These are phyloP conservation scores for Chaetophractus vellerosus DNA, from an alignment of 2,797 vertebrate genomes.

Conservation along the genomic window DNA sequence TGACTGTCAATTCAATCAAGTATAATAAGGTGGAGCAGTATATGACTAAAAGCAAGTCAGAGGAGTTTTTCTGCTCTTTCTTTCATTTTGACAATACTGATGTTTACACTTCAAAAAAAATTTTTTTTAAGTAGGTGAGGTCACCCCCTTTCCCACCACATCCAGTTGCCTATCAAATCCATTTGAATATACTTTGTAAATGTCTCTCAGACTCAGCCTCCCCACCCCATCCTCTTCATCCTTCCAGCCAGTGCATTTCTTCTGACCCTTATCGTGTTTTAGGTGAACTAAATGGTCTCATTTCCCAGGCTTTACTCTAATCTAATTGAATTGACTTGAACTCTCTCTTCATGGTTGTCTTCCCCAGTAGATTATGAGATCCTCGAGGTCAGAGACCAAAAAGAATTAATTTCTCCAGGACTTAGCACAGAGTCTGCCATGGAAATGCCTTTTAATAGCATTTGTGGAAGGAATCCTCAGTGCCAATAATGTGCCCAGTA, in stretches of 20 bases:
- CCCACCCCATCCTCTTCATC: background rate
- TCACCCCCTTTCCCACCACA: background rate
- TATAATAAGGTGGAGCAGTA: background rate
- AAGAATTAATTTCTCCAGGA: background rate
- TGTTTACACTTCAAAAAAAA: background rate
- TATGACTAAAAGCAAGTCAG: background rate
- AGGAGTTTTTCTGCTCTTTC: background rate
- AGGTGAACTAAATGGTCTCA: background rate
- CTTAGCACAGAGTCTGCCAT: background rate
- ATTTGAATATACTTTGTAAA: background rate
- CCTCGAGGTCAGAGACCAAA: conserved; percentile 11
- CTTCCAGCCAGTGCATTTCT: background rate
- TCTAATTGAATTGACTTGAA: background rate
- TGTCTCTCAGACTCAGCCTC: background rate
- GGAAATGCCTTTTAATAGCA: background rate
- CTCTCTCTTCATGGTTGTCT: conserved; percentile 28
- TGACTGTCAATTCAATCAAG: background rate
- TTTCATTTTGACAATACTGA: background rate
- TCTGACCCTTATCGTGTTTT: background rate
- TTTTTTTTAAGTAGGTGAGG: background rate
- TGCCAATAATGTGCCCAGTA: background rate
- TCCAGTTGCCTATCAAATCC: background rate
- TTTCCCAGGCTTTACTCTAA: background rate
- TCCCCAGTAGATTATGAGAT: background rate
- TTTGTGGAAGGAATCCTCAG: background rate